Conservation (phyloP, 2,888 invertebrate species). For the Zygothrica quintamaculata region DNA sequence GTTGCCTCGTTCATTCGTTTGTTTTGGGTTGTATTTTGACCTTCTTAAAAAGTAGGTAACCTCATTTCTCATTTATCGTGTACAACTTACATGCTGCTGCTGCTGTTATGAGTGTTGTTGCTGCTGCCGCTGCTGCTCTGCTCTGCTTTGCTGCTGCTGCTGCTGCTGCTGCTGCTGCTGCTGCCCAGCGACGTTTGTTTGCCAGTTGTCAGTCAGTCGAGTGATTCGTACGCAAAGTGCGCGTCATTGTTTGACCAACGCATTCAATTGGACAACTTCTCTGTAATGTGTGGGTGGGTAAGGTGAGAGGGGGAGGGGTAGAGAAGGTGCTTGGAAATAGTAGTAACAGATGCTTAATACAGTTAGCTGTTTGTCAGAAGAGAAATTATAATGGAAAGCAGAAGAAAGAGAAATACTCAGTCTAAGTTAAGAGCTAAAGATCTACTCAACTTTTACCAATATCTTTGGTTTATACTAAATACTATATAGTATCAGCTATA, state of each 20-base stretch:
- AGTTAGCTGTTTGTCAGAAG: too few relatives aligned
- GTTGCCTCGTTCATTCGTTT: constrained; percentile 72
- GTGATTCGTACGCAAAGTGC: constrained; percentile 48
- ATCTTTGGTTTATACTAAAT: too few relatives aligned
- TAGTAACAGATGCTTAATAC: too few relatives aligned
- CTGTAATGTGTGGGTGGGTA: constrained; percentile 8
- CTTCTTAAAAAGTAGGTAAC: constrained; percentile 84
- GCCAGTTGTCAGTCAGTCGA: constrained; percentile 58
- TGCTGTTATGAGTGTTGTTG: constrained; percentile 19
- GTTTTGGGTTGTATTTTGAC: constrained; percentile 82
- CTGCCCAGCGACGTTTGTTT: constrained; percentile 17
- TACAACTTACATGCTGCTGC: constrained; percentile 77
- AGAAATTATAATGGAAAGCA: too few relatives aligned
- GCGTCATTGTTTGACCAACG: constrained; percentile 59
- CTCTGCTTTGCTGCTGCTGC: constrained; percentile 15
- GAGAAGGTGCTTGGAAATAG: background rate
- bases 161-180: background rate
- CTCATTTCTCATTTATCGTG: constrained; percentile 83
- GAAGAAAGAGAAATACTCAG: too few relatives aligned
- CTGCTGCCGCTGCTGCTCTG: constrained; percentile 24
- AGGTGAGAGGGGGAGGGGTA: background rate
- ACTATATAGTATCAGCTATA: too few relatives aligned
- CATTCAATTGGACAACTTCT: constrained; percentile 24
- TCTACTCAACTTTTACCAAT: too few relatives aligned
- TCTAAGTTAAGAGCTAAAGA: too few relatives aligned